Conservation (phyloP, 2,797 vertebrate genomes). For the Caiman crocodilus region DNA sequence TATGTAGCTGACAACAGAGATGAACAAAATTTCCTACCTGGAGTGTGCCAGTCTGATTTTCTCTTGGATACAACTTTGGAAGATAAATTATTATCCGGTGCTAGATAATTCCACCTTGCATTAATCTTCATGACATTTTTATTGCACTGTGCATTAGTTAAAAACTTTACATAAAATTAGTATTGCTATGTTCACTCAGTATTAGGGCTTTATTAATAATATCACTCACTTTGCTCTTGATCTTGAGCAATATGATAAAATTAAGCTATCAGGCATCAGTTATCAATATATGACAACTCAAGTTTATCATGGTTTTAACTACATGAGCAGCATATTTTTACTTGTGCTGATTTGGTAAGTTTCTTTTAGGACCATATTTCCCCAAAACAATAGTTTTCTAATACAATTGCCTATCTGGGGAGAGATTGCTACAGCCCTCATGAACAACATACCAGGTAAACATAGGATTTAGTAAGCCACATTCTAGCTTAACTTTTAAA, state of each 20-base stretch:
- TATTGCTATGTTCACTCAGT: slow-evolving; percentile 65
- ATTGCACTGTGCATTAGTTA: slow-evolving; percentile 76
- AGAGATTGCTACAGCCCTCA: not conserved
- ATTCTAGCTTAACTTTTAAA: slow-evolving; percentile 31
- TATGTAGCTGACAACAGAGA: not conserved
- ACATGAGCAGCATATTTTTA: not conserved
- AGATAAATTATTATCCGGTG: slow-evolving; percentile 71
- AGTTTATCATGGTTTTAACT: slow-evolving; percentile 43
- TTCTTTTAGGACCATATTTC: slow-evolving; percentile 34
- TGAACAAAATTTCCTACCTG: slow-evolving; percentile 29
- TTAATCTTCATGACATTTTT: slow-evolving; percentile 79
- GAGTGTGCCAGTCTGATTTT: slow-evolving; percentile 26
- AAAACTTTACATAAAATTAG: slow-evolving; percentile 82
- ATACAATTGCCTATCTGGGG: not conserved
- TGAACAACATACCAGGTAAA: slow-evolving; percentile 37
- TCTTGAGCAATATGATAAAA: slow-evolving; percentile 73
- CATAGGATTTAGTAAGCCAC: slow-evolving; percentile 6
- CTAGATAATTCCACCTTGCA: slow-evolving; percentile 74
- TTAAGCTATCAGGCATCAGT: slow-evolving; percentile 72
- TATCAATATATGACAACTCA: slow-evolving; percentile 70
- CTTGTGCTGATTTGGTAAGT: slow-evolving; percentile 45
- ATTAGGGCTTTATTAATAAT: slow-evolving; percentile 78
- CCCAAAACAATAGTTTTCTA: not conserved
- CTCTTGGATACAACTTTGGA: slow-evolving; percentile 45
- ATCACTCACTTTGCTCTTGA: slow-evolving; percentile 75